Base-by-base conservation (phyloP, 2,113 vertebrate genomes). In the Ameiurus melas region DNA sequence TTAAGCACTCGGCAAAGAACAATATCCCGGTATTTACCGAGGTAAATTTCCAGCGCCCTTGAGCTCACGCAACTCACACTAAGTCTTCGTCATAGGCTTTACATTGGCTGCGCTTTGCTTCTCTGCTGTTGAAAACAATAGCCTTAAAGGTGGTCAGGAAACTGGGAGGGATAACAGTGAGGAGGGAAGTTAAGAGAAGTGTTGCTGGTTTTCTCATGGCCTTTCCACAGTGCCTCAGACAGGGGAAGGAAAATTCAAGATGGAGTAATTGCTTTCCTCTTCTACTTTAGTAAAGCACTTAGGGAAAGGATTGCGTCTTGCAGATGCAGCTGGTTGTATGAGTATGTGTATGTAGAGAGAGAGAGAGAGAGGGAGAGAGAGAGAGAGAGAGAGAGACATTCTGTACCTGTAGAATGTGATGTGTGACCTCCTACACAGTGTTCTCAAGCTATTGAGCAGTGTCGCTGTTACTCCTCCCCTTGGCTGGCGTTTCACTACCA, bases 401-500 rank as follows among this genome's bases (percentile, higher is more conserved):
- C 30, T 78, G n/a, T 85, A 89, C 79, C 85, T 68, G 47, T 84
- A 36, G 30, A 88, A 68, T 79, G 10, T 47, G 47, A 68, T 79
- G 16, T 47, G 47, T 85, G 62, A 79, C 87, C 85, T 75, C 87
- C 87, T 83, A 85, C 88, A 64, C 60, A 85, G 39, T 89, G 91
- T 92, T 92, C 92, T 88, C 85, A 87, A 86, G 90, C 91, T 84
- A 86, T 90, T 84, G 64, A 90, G 71, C 78, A 89, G 78, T 8
- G 60, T 60, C 89, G 90, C 90, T 66, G 73, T 92, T 68, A 87
- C 90, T 86, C 84, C 92, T 89, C 89, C 88, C 90, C 90, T 88
- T 92, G 92, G 89, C 91, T 92, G 88, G 55, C 86, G 85, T 88
- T 90, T 93, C 68, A 86, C 77, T 86, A 79, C 89, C 71, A 92